Conservation (phyloP, 2,888 invertebrate species). For the Podabrus alpinus region DNA sequence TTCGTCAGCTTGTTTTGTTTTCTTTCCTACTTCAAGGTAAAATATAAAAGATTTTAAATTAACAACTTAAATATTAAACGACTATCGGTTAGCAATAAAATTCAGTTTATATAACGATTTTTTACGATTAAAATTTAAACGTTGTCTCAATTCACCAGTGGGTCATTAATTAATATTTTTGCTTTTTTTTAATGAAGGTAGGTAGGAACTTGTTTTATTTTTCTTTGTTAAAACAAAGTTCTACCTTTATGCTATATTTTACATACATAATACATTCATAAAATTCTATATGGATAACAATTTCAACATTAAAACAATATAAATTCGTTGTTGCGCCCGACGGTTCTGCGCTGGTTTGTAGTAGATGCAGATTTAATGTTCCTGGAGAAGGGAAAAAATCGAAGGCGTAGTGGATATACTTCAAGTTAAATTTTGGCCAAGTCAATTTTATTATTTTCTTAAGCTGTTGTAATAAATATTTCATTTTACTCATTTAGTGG, state of each 20-base stretch:
- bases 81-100: background rate
- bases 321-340: background rate
- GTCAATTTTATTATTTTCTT: background rate
- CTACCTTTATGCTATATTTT: background rate
- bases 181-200: too few species aligned
- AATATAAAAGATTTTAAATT: background rate
- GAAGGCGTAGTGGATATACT: background rate
- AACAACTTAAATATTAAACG: background rate
- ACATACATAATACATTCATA: too few species aligned
- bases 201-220: background rate
- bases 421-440: background rate
- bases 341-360: background rate
- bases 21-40: background rate
- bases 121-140: background rate
- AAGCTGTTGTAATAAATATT: background rate
- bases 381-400: background rate
- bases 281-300: background rate
- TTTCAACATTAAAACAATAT: background rate
- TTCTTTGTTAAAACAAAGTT: background rate
- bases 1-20: background rate
- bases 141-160: too few species aligned
- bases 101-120: background rate
- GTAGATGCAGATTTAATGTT: background rate
- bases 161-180: too few species aligned
- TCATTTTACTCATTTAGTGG: background rate